Evolutionary conservation across 2,888 invertebrate species (phyloP).

Genomic region (Phaedon cochleariae): DNA sequence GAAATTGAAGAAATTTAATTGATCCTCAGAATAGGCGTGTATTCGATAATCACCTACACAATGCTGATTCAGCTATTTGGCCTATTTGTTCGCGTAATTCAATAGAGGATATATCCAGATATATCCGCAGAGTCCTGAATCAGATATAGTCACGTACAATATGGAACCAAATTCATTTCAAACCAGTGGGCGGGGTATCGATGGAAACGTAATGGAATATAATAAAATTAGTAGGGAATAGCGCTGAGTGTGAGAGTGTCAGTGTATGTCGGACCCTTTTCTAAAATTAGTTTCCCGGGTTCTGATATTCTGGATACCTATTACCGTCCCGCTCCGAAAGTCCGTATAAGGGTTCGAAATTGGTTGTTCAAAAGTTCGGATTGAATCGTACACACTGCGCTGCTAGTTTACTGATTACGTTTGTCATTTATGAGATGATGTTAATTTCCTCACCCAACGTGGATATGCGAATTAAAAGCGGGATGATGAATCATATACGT

Average conservation of each 20-base stretch:
- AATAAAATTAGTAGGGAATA: slow-evolving; percentile 21
- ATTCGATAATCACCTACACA: no score
- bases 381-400: not conserved
- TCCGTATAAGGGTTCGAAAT: slow-evolving; percentile 10
- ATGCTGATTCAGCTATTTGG: no score
- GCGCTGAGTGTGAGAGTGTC: not conserved
- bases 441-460: slow-evolving; percentile 4
- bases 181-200: no score
- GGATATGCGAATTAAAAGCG: not conserved
- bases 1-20: no score
- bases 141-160: no score
- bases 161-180: no score
- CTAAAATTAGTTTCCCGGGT: slow-evolving; percentile 9
- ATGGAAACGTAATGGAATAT: slow-evolving; percentile 33
- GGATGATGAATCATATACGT: not conserved
- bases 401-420: slow-evolving; percentile 15
- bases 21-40: no score
- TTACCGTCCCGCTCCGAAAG: slow-evolving; percentile 8
- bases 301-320: slow-evolving; percentile 13
- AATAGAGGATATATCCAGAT: no score
- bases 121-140: no score
- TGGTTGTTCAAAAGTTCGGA: slow-evolving; percentile 10
- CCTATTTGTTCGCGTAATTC: no score
- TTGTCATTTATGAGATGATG: slow-evolving; percentile 8
- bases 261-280: slow-evolving; percentile 6